Base-by-base conservation (phyloP, 2,797 vertebrate genomes). In the Acanthurus tractus region DNA sequence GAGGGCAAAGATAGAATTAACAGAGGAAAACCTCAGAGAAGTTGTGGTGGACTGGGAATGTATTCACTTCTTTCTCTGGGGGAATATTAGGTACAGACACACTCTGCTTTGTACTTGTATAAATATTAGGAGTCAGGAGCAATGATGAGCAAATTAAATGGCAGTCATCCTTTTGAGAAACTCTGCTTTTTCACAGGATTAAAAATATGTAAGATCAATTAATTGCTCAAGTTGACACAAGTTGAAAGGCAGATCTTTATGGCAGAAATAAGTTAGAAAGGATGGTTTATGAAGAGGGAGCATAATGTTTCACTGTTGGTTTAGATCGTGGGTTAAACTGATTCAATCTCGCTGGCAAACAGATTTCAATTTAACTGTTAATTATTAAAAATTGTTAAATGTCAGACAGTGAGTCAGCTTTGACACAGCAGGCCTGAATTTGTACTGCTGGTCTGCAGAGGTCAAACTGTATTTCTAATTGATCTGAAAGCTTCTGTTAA, bases 91-190 rank as follows among this genome's bases (percentile, higher is more conserved):
- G 10, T 34, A 22, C 23, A 56, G 52, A 9, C 52, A 49, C 20
- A 22, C 14, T 23, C 15, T 7, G 18, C 36, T 68, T 50, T 63
- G 10, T 40, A 40, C 38, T 40, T 12, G 38, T 12, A 63, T n/a
- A 23, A 17, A 56, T 40, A 62, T 48, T 38, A 44, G 13, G 23
- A 44, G 40, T 56, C 23, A 62, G 38, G 25, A 61, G 42, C 25
- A 48, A 36, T 50, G n/a, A 80, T 57, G 5, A 76, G 61, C 8
- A 48, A 57, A 64, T 58, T 10, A 71, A 54, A 71, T 23, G 20
- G 23, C 40, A 45, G 59, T 3, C 8, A 42, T 61, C 1, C 65
- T 2, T 61, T 53, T 70, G 10, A 79, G 58, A 29, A 62, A 45
- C 45, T 62, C 29, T 57, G n/a, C 2, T 18, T 18, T 15, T 57